These are phyloP conservation scores for Rugalucina vietnamica DNA, from an alignment of 2,888 invertebrate species.

Conservation along the genomic window DNA sequence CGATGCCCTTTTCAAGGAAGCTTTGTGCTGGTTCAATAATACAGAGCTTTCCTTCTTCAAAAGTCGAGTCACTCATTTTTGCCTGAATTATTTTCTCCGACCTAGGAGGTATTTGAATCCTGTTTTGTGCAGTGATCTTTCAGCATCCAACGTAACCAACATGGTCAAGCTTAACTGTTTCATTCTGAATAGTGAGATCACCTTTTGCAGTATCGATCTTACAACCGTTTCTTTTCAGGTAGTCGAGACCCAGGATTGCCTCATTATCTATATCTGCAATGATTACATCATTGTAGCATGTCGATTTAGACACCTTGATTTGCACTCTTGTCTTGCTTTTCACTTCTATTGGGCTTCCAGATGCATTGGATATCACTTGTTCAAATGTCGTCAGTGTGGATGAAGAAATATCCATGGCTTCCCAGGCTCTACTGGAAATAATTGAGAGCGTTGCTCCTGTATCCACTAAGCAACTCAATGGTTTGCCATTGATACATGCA, in stretches of 20 bases:
- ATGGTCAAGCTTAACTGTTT: neutral
- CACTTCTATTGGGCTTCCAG: neutral
- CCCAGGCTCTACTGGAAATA: neutral
- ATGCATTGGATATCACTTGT: neutral
- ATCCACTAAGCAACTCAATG: neutral
- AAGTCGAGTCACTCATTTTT: neutral
- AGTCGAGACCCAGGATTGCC: neutral
- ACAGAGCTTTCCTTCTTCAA: neutral
- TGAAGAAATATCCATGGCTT: neutral
- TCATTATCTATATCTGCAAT: neutral
- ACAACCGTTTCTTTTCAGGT: neutral
- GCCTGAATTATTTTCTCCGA: too few species aligned
- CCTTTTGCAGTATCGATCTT: neutral
- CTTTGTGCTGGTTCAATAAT: neutral
- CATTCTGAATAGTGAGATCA: neutral
- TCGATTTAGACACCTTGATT: neutral
- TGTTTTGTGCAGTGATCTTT: neutral
- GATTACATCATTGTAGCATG: neutral
- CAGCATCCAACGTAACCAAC: neutral
- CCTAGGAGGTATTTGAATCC: neutral
- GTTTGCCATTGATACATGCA: neutral
- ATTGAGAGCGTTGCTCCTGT: slow-evolving; percentile 13
- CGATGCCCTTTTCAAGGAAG: neutral
- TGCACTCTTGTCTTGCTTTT: neutral
- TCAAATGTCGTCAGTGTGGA: neutral